Percentiles rank a stretch among this genome's conserved stretches.
Conservation (phyloP, 1,140 invertebrate genomes). For the Octopus sinensis region DNA sequence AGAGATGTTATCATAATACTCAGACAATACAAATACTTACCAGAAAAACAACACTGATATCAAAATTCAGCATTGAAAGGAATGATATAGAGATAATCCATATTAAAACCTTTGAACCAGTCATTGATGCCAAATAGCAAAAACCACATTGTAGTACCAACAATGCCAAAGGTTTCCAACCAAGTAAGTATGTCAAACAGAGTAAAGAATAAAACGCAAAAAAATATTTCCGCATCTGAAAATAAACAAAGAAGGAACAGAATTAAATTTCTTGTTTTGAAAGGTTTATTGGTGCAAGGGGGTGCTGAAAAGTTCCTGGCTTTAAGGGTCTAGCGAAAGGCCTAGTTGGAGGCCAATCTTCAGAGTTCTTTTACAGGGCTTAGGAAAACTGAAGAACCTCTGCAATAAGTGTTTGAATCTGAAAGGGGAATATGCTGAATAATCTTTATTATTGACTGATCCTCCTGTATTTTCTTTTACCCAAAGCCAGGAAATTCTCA, state of each 20-base stretch:
- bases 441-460: too few species aligned
- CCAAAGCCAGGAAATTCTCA: too few species aligned
- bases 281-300: too few species aligned
- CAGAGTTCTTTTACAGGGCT: too few species aligned
- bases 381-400: too few species aligned
- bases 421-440: too few species aligned
- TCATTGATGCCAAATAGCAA: conserved; percentile 26
- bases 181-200: conserved; percentile 27
- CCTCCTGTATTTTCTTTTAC: too few species aligned
- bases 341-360: too few species aligned
- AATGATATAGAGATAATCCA: conserved; percentile 33
- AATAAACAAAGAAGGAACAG: conserved; percentile 17
- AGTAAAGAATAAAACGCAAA: conserved; percentile 26
- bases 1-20: too few species aligned
- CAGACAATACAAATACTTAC: conserved; percentile 20
- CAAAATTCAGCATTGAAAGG: conserved; percentile 34
- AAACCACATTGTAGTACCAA: conserved; percentile 30
- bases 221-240: conserved; percentile 29
- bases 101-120: conserved; percentile 18
- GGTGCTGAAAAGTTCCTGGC: too few species aligned
- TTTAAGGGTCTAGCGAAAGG: too few species aligned
- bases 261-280: not conserved
- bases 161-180: conserved; percentile 30
- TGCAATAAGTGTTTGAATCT: too few species aligned
- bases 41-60: conserved; percentile 29